Evolutionary conservation across 2,888 invertebrate species (phyloP), one percentile per base, ranked within the genome.

Genomic region (Chironomus riparius): DNA sequence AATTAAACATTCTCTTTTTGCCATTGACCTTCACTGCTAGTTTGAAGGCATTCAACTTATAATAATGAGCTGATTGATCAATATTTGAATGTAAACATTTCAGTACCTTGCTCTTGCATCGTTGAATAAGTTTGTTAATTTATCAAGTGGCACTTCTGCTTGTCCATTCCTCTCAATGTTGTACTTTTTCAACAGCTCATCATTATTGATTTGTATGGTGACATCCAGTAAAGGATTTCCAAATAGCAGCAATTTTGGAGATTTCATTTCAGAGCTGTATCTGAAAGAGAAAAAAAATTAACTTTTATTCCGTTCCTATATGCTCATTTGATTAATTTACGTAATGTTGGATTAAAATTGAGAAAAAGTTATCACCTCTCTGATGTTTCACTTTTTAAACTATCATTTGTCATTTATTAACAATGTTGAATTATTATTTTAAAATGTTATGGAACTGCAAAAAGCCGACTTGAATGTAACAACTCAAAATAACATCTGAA

Each of bases 181-280:
- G 75, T 81, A 81, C 0, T 80, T 81, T 13, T 80, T 78, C n/a
- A 83, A 78, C 28, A 83, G 76, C 10, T 82, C 80, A 4, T 80
- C 79, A 15, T 81, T 22, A 10, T 22, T 47, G 65, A 82, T 77
- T 68, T 79, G 78, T 2, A 82, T 79, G 3, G 81, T 80, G 6
- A 81, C 80, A 78, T 83, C 83, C 56, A 83, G 78, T 38, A 83
- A 77, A 73, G 82, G 82, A 77, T 83, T 83, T 24, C 83, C 83
- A 78, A 83, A 83, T 65, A 82, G 82, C 50, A 83, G 80, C 2
- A 83, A 79, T 77, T 83, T 82, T 13, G 82, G 68, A 5, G 47
- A 12, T 15, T 56, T 56, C 56, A 56, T 56, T 1, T 38, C 38
- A 38, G 38, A 7, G 18, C 15, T 56, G 56, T 15, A 6, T n/a